These are phyloP conservation scores for Ciconia nigra DNA, from an alignment of 2,797 vertebrate genomes.

Conservation along the genomic window DNA sequence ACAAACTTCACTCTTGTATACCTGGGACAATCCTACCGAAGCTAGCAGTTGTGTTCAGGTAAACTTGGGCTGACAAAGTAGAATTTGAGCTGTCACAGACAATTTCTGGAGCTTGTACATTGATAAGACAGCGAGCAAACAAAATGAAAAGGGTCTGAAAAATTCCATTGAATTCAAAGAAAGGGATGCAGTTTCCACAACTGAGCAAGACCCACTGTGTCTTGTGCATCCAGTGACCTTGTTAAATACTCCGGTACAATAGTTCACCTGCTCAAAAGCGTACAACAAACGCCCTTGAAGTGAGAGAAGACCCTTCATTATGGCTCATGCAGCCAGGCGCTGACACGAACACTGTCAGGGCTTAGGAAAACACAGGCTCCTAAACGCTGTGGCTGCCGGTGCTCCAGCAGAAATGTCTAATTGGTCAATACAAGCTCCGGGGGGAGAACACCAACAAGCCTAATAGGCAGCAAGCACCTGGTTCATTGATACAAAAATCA, in stretches of 20 bases:
- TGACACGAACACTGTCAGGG: background rate
- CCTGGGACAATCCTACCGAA: background rate
- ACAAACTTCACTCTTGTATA: background rate
- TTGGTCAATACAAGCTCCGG: background rate
- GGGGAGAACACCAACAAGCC: background rate
- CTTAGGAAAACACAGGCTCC: background rate
- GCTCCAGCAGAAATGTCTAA: background rate
- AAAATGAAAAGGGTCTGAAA: background rate
- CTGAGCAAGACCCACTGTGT: background rate
- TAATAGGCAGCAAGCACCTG: background rate
- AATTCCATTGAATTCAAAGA: background rate
- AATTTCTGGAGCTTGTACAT: background rate
- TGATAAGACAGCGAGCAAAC: background rate
- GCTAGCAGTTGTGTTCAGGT: background rate
- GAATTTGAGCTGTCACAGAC: background rate
- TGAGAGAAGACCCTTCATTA: background rate
- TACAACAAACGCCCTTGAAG: background rate
- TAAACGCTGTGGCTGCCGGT: rapidly evolving
- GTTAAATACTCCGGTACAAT: background rate
- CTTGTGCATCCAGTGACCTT: background rate
- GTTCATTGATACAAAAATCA: background rate
- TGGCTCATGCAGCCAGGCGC: background rate
- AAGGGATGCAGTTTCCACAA: background rate
- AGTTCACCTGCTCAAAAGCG: background rate
- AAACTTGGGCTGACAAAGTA: background rate